Evolutionary conservation across 2,113 vertebrate species (phyloP).

Genomic region (Salvelinus namaycush): DNA sequence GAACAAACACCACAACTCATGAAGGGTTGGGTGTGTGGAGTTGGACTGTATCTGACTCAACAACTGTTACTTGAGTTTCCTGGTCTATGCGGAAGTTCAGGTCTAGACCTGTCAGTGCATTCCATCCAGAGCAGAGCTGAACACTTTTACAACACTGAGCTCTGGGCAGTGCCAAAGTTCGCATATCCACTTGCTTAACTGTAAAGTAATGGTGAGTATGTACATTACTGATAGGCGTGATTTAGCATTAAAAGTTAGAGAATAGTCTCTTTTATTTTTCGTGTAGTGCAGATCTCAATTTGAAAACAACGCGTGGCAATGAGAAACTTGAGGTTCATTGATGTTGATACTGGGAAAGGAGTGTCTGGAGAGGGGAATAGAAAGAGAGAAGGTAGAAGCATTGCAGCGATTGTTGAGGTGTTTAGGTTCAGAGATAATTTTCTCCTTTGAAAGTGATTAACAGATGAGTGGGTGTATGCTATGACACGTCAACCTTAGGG

Average conservation of each 20-base stretch:
- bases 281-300: too few species aligned
- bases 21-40: slow-evolving; percentile 41
- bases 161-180: slow-evolving; percentile 24
- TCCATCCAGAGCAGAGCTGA: slow-evolving; percentile 41
- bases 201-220: not conserved
- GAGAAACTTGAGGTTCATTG: not conserved
- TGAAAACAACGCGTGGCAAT: too few species aligned
- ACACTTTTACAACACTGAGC: slow-evolving; percentile 57
- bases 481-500: slow-evolving; percentile 8
- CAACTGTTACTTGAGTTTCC: slow-evolving; percentile 62
- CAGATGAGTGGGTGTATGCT: slow-evolving; percentile 31
- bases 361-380: not conserved
- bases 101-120: slow-evolving; percentile 72
- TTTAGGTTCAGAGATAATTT: slow-evolving; percentile 52
- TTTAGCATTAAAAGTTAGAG: not conserved
- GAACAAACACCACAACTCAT: slow-evolving; percentile 18
- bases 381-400: too few species aligned
- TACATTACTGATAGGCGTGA: not conserved
- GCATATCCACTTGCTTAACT: slow-evolving; percentile 32
- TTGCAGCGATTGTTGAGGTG: slow-evolving; percentile 24
- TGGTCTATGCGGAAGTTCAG: slow-evolving; percentile 77
- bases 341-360: not conserved
- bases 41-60: slow-evolving; percentile 42
- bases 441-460: slow-evolving; percentile 48
- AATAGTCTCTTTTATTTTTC: too few species aligned